Conservation (phyloP, 2,113 vertebrate genomes). For the Zootoca vivipara region DNA sequence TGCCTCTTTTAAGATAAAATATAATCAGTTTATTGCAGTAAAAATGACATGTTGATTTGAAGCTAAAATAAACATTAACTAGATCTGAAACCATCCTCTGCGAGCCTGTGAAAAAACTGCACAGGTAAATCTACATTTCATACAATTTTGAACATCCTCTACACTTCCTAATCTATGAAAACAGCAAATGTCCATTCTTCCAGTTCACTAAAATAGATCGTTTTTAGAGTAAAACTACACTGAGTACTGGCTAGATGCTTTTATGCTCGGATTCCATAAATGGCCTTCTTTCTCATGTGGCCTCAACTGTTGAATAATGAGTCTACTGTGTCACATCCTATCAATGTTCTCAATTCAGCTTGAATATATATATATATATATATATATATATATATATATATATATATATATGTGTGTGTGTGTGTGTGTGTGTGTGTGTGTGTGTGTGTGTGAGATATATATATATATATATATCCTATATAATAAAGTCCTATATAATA, state of each 20-base stretch:
- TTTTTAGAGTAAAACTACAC: not conserved
- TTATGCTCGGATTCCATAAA: not conserved
- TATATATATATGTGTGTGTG: too few relatives aligned
- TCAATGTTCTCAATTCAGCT: not conserved
- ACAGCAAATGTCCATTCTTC: not conserved
- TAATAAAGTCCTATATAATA: too few relatives aligned
- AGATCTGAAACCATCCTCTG: conserved; percentile 17
- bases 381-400: too few relatives aligned
- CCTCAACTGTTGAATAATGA: not conserved
- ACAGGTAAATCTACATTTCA: conserved; percentile 8
- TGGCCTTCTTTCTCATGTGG: not conserved
- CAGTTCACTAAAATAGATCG: not conserved
- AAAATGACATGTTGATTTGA: conserved; percentile 52
- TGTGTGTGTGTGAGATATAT: too few relatives aligned
- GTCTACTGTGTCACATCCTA: not conserved
- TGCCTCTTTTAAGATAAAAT: conserved; percentile 40
- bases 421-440: too few relatives aligned
- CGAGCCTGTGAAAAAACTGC: conserved; percentile 15
- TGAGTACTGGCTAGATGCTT: not conserved
- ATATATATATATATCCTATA: too few relatives aligned
- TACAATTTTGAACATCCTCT: conserved; percentile 5
- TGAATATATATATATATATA: too few relatives aligned
- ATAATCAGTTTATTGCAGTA: conserved; percentile 35
- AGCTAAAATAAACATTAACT: conserved; percentile 54
- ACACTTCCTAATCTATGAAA: not conserved